Conservation (phyloP, 2,797 vertebrate species). For the Phataginus tricuspis region DNA sequence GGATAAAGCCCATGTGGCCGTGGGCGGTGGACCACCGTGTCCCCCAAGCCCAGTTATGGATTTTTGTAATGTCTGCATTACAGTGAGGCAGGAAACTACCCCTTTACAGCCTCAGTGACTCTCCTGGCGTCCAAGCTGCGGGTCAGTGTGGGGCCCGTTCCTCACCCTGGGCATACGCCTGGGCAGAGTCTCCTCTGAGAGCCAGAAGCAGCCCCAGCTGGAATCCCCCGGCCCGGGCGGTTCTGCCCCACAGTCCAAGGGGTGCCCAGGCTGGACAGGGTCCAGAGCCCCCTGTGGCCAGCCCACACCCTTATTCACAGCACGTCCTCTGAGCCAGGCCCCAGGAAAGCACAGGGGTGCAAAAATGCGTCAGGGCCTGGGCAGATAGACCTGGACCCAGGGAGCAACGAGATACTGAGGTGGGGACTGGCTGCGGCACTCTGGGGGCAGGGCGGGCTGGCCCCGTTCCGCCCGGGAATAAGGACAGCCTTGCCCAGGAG, state of each 20-base stretch:
- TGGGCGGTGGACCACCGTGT: neutral
- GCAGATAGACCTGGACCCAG: neutral
- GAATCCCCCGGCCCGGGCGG: neutral
- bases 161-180: neutral
- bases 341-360: neutral
- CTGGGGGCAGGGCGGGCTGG: neutral
- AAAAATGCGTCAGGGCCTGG: accelerated
- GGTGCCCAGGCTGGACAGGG: no score
- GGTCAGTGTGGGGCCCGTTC: neutral
- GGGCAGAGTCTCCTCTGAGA: neutral
- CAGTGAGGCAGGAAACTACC: neutral
- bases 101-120: neutral
- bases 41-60: neutral
- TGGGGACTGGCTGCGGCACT: neutral
- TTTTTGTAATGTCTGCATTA: neutral
- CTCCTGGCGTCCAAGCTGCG: neutral
- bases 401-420: neutral
- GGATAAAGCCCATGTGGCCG: neutral
- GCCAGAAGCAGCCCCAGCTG: neutral
- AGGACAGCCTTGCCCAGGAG: neutral
- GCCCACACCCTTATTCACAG: neutral
- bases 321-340: neutral
- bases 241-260: neutral
- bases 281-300: no score
- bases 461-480: neutral